Conservation (phyloP, 2,113 vertebrate genomes). For the Astur gentilis region DNA sequence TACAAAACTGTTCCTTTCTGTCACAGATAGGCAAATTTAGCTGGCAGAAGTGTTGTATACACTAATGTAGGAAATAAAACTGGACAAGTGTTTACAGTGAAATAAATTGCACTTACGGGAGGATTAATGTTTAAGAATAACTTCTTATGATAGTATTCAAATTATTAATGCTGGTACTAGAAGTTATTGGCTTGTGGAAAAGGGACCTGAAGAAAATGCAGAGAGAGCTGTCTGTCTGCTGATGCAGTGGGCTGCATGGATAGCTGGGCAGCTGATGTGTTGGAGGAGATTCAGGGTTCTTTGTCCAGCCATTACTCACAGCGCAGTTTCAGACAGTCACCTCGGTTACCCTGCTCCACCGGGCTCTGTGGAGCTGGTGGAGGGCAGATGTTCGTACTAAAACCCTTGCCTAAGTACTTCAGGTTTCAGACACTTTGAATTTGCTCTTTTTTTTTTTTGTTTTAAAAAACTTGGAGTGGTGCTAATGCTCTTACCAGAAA, state of each 20-base stretch:
- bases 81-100: neutral
- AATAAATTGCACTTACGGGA: neutral
- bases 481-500: neutral
- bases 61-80: neutral
- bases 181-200: neutral
- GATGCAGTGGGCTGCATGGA: accelerated
- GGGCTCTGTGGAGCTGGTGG: neutral
- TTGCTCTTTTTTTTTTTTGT: neutral
- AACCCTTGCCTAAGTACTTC: neutral
- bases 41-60: neutral
- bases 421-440: neutral
- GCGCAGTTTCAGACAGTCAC: neutral
- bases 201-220: accelerated
- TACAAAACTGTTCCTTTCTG: neutral
- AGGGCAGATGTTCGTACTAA: neutral
- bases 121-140: neutral
- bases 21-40: neutral
- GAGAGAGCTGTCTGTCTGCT: accelerated
- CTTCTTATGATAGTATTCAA: neutral
- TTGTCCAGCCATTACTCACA: neutral
- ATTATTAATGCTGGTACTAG: neutral
- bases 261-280: neutral
- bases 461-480: neutral
- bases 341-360: neutral
- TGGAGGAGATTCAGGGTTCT: neutral